Evolutionary conservation across 2,113 vertebrate species (phyloP).

Genomic region (Aegotheles bennettii): DNA sequence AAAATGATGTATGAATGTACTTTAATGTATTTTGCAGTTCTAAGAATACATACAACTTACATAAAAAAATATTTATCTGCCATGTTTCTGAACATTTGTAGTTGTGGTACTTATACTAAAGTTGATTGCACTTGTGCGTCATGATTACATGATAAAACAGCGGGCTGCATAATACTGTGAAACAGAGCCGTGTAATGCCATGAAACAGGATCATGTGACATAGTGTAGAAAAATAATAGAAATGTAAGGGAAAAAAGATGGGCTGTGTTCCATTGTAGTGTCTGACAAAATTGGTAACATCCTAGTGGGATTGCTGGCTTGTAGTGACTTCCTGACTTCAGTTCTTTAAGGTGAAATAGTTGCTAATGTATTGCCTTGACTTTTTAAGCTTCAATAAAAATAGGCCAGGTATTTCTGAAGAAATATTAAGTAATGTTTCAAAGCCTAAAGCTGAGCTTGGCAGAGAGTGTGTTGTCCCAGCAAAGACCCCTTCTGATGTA

Average conservation of each 20-base stretch:
- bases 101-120: not conserved
- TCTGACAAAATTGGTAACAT: not conserved
- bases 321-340: not conserved
- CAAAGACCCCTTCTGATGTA: not conserved
- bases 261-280: not conserved
- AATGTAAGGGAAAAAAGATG: not conserved
- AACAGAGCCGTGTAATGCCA: not conserved
- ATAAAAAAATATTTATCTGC: not conserved
- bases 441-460: not conserved
- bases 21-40: not conserved
- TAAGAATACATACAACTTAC: not conserved
- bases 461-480: not conserved
- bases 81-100: not conserved
- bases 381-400: not conserved
- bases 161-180: not conserved
- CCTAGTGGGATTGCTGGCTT: not conserved
- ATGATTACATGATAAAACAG: not conserved
- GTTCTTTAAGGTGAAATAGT: not conserved
- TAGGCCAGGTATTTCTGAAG: not conserved
- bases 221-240: not conserved
- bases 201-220: not conserved
- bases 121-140: not conserved
- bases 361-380: not conserved
- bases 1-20: not conserved
- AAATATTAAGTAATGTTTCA: not conserved